Base-by-base conservation (phyloP, 2,797 vertebrate genomes). In the Epinephelus malabaricus region DNA sequence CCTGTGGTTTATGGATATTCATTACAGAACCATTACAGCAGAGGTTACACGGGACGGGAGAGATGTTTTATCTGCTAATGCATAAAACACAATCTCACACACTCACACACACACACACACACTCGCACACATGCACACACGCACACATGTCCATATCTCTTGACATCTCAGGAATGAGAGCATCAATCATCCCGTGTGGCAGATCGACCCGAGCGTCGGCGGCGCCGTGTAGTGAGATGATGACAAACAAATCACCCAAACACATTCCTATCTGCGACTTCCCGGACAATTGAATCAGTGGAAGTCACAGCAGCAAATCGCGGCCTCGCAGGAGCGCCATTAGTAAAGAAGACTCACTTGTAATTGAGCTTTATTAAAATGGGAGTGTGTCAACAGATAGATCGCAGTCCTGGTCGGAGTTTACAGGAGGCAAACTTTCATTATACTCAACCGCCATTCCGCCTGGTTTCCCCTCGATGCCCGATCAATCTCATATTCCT, bases 1-100 rank as follows among this genome's bases (percentile, higher is more conserved):
- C 19, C 85, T 92, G 90, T 91, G 88, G 85, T 92, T 93, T 91
- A 93, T 92, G 78, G 92, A 90, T 87, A 88, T 94, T 94, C 91
- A 94, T 94, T 94, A 93, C 83, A 90, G 79, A 89, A 79, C 89
- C 84, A 93, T 93, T 93, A 92, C 82, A 89, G 79, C 85, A 87
- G 90, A 94, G 93, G 92, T 95, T 92, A 93, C 88, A 90, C 45
- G 68, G 88, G 89, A 92, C 85, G 45, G 71, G 61, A 72, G 80
- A 73, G 63, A 88, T 86, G 82, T 88, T 93, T 93, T 89, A 89
- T 92, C 91, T 83, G 69, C 67, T 69, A 87, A 88, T 81, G 63
- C 85, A 84, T 86, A 89, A 87, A 92, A 84, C 79, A 82, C 73
- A 76, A 14, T 46, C 67, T 0, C 46, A 2, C 69, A 60, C 59